Conservation (phyloP, 2,113 vertebrate genomes). For the Macquaria ambigua region DNA sequence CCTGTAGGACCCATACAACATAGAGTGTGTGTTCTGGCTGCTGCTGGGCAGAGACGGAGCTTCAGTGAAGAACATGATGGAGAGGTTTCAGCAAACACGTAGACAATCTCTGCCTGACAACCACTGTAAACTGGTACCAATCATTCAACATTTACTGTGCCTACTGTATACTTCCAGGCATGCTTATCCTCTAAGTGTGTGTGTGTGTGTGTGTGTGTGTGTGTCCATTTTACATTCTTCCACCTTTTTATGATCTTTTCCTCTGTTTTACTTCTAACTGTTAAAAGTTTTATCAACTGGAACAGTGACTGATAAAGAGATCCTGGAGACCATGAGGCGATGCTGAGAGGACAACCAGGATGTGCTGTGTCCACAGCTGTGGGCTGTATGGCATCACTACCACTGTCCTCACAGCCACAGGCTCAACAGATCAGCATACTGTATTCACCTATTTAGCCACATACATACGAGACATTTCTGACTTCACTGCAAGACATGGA, state of each 20-base stretch:
- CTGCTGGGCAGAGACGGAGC: slow-evolving; percentile 81
- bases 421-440: slow-evolving; percentile 70
- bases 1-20: slow-evolving; percentile 92
- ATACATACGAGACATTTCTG: not conserved
- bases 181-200: not conserved
- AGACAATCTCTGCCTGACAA: slow-evolving; percentile 79
- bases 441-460: not conserved
- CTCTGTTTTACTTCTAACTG: slow-evolving; percentile 66
- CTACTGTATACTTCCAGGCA: not conserved
- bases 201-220: too few relatives aligned
- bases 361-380: slow-evolving; percentile 85
- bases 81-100: slow-evolving; percentile 85
- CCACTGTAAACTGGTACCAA: slow-evolving; percentile 73
- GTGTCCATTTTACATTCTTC: too few relatives aligned
- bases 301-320: slow-evolving; percentile 79
- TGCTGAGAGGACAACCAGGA: slow-evolving; percentile 87
- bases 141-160: not conserved
- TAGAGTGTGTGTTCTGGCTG: slow-evolving; percentile 96
- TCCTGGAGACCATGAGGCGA: slow-evolving; percentile 82
- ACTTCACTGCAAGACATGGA: not conserved
- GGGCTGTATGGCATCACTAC: slow-evolving; percentile 83
- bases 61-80: slow-evolving; percentile 88
- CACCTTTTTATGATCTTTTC: not conserved
- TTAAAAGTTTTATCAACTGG: slow-evolving; percentile 68
- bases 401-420: slow-evolving; percentile 53